Conservation (phyloP, 2,113 vertebrate species). For the Brachyhypopomus gauderio region DNA sequence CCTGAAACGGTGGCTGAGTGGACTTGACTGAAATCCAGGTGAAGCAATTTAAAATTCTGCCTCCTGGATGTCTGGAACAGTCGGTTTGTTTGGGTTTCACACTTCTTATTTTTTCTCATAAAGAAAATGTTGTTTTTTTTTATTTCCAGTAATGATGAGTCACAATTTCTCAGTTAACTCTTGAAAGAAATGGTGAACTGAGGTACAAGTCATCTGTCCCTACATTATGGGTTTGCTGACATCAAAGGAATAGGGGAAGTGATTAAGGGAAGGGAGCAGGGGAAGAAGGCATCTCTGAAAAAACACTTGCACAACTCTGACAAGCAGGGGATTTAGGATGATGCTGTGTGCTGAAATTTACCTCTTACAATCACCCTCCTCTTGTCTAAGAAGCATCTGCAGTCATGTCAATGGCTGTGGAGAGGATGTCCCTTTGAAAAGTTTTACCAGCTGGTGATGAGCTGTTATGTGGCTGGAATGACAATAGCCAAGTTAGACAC, state of each 20-base stretch:
- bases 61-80: background rate
- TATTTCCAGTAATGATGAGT: background rate
- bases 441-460: conserved; percentile 48
- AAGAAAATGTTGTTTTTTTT: background rate
- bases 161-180: background rate
- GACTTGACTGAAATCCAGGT: no score
- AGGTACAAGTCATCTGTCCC: background rate
- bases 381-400: conserved; percentile 43
- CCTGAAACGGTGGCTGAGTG: no score
- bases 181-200: no score
- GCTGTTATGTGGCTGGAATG: conserved; percentile 11
- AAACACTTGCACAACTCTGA: conserved; percentile 53
- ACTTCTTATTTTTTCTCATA: no score
- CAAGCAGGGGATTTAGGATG: conserved; percentile 21
- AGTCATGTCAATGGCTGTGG: background rate
- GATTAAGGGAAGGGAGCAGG: no score
- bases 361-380: conserved; percentile 47
- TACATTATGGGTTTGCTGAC: background rate
- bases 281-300: background rate
- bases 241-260: no score
- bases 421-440: background rate
- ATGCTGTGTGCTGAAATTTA: conserved; percentile 33
- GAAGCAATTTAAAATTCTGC: background rate
- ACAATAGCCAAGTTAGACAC: conserved; percentile 46
- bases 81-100: background rate